Evolutionary conservation across 2,797 vertebrate genomes (phyloP), one percentile per base, ranked within the genome.

Genomic region (Sciurus vulgaris): DNA sequence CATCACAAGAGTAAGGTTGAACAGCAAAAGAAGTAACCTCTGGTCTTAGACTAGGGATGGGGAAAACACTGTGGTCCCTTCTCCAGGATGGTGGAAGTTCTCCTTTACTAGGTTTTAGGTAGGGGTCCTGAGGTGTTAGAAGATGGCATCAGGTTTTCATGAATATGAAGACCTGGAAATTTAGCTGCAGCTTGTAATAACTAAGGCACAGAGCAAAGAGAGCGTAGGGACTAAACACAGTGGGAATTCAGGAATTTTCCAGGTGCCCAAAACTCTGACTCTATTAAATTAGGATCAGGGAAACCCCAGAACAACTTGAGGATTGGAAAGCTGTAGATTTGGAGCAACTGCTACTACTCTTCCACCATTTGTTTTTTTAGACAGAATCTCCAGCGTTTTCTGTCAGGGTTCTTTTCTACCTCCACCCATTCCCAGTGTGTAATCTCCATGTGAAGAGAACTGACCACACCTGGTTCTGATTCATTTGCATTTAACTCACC

Each of bases 381-480:
- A 38, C 30, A 89, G 79, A 81, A 84, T 51, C 44, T 69, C 51
- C 54, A 59, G 56, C 33, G 15, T 76, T 86, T 96, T 90, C 54
- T 35, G 8, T 69, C 15, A 30, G 30, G 10, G 0, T 1, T 63
- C 49, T 69, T 72, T 20, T 59, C 49, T 11, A 47, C 54, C 12
- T 41, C 8, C 13, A 51, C 61, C 49, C 28, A 4, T 8, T 11
- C 38, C 35, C 44, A 18, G 35, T 22, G 22, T 30, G 1, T 44
- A 17, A 78, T 33, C 70, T 35, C n/a, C 7, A 11, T 22, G n/a
- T 38, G 47, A 47, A 65, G 51, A 82, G 69, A 73, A 17, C 28
- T 14, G 22, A 17, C 59, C 70, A 49, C 94, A 92, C 84, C 67
- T 38, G 49, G 81, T 49, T 96, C 87, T 89, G 82, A 81, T 96